Percentiles rank a stretch among this genome's conserved stretches.
phyloP scores from a whole-genome alignment of 2,797 vertebrate genomes.

The Trichosurus vulpecula region DNA sequence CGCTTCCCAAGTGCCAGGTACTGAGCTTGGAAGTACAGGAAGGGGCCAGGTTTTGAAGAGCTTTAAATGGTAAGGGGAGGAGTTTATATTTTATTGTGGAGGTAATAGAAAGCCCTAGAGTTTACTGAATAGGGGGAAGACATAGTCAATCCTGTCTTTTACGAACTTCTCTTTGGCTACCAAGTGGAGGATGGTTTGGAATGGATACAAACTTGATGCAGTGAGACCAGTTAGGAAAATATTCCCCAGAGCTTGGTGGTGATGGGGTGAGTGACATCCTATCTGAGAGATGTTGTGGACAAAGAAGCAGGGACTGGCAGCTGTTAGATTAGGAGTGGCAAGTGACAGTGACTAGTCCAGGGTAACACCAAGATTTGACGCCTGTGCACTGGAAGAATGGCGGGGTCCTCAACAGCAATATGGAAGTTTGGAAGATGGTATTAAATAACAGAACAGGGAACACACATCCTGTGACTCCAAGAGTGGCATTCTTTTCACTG shows the following conservation, averaged over 20 bases:
- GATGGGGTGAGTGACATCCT: background rate
- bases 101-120: background rate
- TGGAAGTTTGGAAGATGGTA: background rate
- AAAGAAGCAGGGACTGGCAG: background rate
- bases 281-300: background rate
- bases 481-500: background rate
- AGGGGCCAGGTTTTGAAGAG: background rate
- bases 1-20: background rate
- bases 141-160: background rate
- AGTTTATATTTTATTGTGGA: background rate
- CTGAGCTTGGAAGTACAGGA: background rate
- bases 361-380: background rate
- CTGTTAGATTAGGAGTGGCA: background rate
- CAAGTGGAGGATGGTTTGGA: background rate
- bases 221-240: background rate
- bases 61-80: background rate
- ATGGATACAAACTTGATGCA: background rate
- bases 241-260: background rate
- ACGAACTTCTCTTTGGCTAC: background rate
- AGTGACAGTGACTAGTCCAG: background rate
- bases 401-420: background rate
- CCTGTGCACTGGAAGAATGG: background rate
- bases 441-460: background rate
- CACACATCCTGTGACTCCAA: background rate
- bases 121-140: background rate